Evolutionary conservation across 1,140 invertebrate genomes (phyloP).

Genomic region (Oedothorax gibbosus): DNA sequence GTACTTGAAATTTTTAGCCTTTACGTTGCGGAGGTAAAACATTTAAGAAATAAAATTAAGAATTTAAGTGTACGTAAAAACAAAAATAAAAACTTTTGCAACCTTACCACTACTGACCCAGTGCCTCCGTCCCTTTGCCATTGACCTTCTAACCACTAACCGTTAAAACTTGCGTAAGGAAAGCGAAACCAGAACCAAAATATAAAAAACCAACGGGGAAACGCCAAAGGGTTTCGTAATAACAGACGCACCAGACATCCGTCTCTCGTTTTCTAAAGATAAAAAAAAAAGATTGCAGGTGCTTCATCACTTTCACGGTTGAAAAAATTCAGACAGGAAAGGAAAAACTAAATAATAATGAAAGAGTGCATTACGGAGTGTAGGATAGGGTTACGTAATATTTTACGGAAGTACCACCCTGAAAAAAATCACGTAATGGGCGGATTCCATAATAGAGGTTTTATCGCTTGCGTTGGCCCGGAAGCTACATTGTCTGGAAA

Average conservation of each 20-base stretch:
- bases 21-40: too few species aligned
- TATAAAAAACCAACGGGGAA: conserved; percentile 10
- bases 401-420: not conserved
- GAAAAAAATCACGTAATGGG: not conserved
- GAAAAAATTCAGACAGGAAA: conserved; percentile 47
- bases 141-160: conserved; percentile 15
- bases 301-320: conserved; percentile 51
- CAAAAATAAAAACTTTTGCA: not conserved
- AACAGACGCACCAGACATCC: conserved; percentile 20
- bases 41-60: not conserved
- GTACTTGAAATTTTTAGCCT: too few species aligned
- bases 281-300: conserved; percentile 32
- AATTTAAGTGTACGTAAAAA: not conserved
- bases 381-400: conserved; percentile 45
- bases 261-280: not conserved
- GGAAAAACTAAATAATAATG: conserved; percentile 25
- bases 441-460: not conserved
- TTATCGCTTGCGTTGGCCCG: conserved; percentile 27
- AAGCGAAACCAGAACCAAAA: conserved; percentile 33
- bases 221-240: conserved; percentile 44
- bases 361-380: conserved; percentile 10
- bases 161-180: conserved; percentile 15
- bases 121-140: not conserved
- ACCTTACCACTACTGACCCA: conserved; percentile 2
- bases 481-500: not conserved